Base-by-base conservation (phyloP, 2,888 invertebrate genomes). In the Sarcophaga subvicina region DNA sequence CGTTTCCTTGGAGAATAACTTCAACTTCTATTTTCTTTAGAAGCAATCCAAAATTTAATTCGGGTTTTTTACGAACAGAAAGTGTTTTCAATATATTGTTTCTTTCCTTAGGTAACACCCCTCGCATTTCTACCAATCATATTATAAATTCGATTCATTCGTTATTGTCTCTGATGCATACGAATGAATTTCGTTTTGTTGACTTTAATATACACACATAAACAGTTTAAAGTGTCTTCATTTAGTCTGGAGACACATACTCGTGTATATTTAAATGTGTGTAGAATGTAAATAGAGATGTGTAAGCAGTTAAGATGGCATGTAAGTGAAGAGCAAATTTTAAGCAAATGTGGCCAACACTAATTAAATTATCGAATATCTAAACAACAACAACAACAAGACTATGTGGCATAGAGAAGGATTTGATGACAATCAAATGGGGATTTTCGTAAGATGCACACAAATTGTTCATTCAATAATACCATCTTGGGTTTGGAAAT, bases 151-250 rank as follows among this genome's bases (percentile, higher is more conserved):
- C 71, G n/a, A 79, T 63, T 14, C 25, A 1, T 20, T 49, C 14
- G 0, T 45, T 17, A 17, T 63, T 72, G 8, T 80, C 45, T 59
- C 8, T 27, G 22, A 11, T 17, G 59, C 47, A 69, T 69, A 69
- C 27, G 47, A 54, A 49, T 67, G n/a, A 6, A 67, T 59, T 59
- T 27, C 10, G 17, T 37, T 37, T 80, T 81, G 69, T 75, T 75
- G 81, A 12, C 49, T 49, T 62, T 69, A 81, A 73, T 73, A 37
- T 6, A 37, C 37, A 37, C 37, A 37, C 37, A 6, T 37, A 37
- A 37, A 60, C n/a, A 73, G 4, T 27, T 73, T 66, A 73, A 80
- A 67, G 22, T 69, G 37, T 63, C 62, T 63, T 45, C 49, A 81
- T 69, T 69, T 63, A 8, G 49, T 10, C 27, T 60, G 6, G 10